Percentiles rank a stretch among this genome's conserved stretches.
These are phyloP conservation scores for Melanocharis versteri DNA, from an alignment of 2,113 vertebrate species.

Conservation along the genomic window DNA sequence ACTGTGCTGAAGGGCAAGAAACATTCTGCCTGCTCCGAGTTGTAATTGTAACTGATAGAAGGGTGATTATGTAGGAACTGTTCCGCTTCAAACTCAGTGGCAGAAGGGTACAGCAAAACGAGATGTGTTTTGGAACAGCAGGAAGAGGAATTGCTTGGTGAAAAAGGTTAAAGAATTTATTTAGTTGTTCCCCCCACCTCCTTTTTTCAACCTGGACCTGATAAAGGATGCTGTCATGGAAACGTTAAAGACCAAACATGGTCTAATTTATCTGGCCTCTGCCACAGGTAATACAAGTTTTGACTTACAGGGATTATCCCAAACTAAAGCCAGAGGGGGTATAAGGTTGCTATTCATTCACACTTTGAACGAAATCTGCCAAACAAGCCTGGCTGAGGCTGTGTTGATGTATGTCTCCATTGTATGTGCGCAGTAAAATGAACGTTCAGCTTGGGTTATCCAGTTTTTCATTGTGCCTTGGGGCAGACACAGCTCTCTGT, in stretches of 20 bases:
- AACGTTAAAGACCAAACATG: conserved; percentile 25
- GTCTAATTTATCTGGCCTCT: conserved; percentile 33
- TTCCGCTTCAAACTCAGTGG: neutral
- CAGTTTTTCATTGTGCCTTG: conserved; percentile 31
- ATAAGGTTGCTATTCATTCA: conserved; percentile 56
- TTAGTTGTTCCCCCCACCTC: neutral
- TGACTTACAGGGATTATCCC: conserved; percentile 25
- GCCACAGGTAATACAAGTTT: conserved; percentile 39
- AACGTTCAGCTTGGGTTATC: neutral
- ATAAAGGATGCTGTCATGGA: conserved; percentile 56
- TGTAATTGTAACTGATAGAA: neutral
- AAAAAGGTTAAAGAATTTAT: neutral
- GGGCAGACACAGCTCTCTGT: neutral
- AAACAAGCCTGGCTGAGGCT: neutral
- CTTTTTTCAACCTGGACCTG: conserved; percentile 2
- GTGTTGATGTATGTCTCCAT: conserved; percentile 6
- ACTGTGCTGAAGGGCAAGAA: neutral
- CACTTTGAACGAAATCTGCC: conserved; percentile 31
- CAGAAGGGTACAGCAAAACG: neutral
- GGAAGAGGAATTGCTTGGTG: neutral
- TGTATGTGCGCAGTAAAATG: neutral
- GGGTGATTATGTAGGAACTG: neutral
- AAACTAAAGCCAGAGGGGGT: conserved; percentile 16
- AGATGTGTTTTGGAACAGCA: neutral
- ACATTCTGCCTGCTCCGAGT: neutral